Percentiles rank a stretch among this genome's conserved stretches.
These are phyloP conservation scores for Diloba caeruleocephala DNA, from an alignment of 2,888 invertebrate species.

Conservation along the genomic window DNA sequence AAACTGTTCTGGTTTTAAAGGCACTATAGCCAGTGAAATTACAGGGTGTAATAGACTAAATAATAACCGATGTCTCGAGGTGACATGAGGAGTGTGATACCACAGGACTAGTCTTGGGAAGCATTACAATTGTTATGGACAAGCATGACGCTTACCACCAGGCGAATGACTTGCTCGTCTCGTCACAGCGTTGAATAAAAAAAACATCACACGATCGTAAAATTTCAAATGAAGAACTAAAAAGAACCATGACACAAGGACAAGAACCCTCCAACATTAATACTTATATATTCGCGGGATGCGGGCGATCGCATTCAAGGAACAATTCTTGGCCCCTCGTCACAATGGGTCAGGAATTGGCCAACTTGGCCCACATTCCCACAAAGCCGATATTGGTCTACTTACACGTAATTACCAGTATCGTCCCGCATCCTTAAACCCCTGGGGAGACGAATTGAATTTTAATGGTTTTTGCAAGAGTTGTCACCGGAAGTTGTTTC, in stretches of 20 bases:
- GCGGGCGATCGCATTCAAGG: constrained; percentile 82
- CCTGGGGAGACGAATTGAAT: constrained; percentile 73
- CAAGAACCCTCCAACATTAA: constrained; percentile 64
- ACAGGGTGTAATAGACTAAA: too few relatives aligned
- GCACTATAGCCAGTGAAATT: too few relatives aligned
- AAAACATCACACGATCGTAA: constrained; percentile 5
- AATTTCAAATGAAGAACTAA: constrained; percentile 15
- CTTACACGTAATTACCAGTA: constrained; percentile 82
- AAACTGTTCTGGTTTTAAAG: too few relatives aligned
- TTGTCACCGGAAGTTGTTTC: constrained; percentile 47
- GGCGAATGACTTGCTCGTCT: too few relatives aligned
- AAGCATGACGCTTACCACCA: too few relatives aligned
- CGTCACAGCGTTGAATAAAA: too few relatives aligned
- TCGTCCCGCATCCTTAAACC: constrained; percentile 84
- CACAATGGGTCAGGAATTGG: constrained; percentile 81
- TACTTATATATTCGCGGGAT: constrained; percentile 81
- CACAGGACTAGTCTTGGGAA: too few relatives aligned
- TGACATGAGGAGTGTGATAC: too few relatives aligned
- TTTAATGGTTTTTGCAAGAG: constrained; percentile 62
- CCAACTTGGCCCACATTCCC: constrained; percentile 73
- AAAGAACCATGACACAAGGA: constrained; percentile 36
- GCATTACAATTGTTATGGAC: too few relatives aligned
- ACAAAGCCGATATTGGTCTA: constrained; percentile 56
- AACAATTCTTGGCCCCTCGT: constrained; percentile 78
- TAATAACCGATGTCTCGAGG: too few relatives aligned